Conservation (phyloP, 1,140 invertebrate species). For the Aricia agestis region DNA sequence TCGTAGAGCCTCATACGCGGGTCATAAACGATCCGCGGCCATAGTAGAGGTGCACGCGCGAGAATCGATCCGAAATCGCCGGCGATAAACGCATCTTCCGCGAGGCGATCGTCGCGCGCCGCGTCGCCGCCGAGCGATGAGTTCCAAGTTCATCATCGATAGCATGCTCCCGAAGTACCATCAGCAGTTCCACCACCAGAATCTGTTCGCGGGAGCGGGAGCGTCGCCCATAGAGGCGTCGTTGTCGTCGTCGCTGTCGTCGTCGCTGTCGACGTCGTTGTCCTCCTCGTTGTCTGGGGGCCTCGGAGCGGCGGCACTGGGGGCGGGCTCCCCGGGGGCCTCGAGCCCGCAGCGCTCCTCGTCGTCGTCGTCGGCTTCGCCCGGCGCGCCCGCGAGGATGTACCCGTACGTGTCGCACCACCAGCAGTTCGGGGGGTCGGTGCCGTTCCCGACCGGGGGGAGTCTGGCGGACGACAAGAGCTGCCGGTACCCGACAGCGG, state of each 20-base stretch:
- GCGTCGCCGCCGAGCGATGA: conserved; percentile 84
- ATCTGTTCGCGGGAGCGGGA: conserved; percentile 76
- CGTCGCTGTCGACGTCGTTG: conserved; percentile 78
- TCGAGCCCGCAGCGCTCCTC: conserved; percentile 74
- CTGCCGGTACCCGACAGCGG: conserved; percentile 83
- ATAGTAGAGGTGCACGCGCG: conserved; percentile 75
- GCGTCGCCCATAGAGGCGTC: conserved; percentile 69
- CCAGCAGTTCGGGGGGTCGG: conserved; percentile 75
- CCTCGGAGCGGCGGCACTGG: conserved; percentile 63
- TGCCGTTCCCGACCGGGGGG: conserved; percentile 70
- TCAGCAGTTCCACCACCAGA: conserved; percentile 77
- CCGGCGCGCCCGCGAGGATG: conserved; percentile 79
- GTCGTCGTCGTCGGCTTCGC: conserved; percentile 67
- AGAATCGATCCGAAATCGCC: conserved; percentile 71
- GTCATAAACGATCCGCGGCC: conserved; percentile 76
- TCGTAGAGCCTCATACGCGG: conserved; percentile 75
- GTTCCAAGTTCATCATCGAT: conserved; percentile 97
- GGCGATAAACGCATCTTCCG: conserved; percentile 73
- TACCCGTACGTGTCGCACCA: conserved; percentile 82
- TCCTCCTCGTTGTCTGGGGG: conserved; percentile 81
- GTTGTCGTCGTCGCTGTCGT: conserved; percentile 82
- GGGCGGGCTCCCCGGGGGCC: conserved; percentile 72
- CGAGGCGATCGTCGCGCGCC: conserved; percentile 73
- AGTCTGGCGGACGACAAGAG: conserved; percentile 83
- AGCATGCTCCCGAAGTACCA: conserved; percentile 96